Percentiles rank a stretch among this genome's conserved stretches.
phyloP scores from a whole-genome alignment of 2,888 invertebrate genomes.

The Stenotaenia linearis region DNA sequence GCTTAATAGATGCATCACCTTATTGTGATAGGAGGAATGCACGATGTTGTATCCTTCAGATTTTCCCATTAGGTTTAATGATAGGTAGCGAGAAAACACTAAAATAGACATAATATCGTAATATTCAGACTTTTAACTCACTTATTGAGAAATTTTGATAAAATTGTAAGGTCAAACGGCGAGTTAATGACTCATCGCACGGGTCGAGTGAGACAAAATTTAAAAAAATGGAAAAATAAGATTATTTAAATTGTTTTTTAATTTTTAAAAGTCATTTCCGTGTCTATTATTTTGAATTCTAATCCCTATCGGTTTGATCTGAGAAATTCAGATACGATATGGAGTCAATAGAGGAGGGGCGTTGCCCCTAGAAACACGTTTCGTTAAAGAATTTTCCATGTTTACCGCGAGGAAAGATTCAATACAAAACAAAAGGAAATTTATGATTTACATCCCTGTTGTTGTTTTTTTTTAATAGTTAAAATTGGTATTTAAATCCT shows the following conservation, averaged over 20 bases:
- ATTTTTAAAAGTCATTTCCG: no score
- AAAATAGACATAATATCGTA: not conserved
- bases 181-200: not conserved
- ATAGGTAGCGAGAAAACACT: not conserved
- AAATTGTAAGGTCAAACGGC: not conserved
- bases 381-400: not conserved
- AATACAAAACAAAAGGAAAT: no score
- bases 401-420: not conserved
- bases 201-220: not conserved
- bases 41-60: not conserved
- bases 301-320: not conserved
- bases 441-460: no score
- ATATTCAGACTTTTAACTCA: not conserved
- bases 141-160: not conserved
- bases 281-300: no score
- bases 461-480: no score
- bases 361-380: conserved; percentile 3
- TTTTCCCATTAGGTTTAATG: not conserved
- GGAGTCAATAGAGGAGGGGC: not conserved
- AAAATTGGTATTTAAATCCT: no score
- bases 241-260: no score
- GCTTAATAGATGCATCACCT: not conserved
- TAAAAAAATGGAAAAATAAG: not conserved
- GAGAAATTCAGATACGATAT: not conserved
- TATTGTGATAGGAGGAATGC: not conserved